Evolutionary conservation across 1,140 invertebrate genomes (phyloP).

Genomic region (Tyrophagus putrescentiae): DNA sequence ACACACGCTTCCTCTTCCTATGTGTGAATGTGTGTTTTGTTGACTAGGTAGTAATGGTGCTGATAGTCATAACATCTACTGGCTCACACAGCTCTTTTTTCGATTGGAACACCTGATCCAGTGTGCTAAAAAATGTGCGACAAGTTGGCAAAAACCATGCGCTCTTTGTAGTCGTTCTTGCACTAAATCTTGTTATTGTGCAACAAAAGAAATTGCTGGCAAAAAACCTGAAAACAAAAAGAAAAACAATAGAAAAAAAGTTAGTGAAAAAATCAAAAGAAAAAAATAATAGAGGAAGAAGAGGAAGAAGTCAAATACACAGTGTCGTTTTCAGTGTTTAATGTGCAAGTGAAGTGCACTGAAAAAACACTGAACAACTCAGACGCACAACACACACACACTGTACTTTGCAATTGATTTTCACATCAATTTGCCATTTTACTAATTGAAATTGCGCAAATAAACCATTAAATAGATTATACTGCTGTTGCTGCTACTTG

Average conservation of each 20-base stretch:
- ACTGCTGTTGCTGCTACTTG: too few relatives aligned
- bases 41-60: too few relatives aligned
- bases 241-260: constrained; percentile 6
- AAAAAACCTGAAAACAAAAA: constrained; percentile 1
- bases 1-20: too few relatives aligned
- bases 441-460: too few relatives aligned
- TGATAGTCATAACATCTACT: neutral
- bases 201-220: constrained; percentile 71
- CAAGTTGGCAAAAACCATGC: constrained; percentile 56
- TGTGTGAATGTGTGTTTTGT: too few relatives aligned
- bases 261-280: neutral
- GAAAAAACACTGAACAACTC: too few relatives aligned
- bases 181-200: constrained; percentile 86
- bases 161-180: constrained; percentile 82
- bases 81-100: constrained; percentile 1
- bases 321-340: too few relatives aligned
- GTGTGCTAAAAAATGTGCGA: constrained; percentile 1
- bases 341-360: too few relatives aligned
- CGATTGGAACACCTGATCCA: neutral
- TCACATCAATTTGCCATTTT: too few relatives aligned
- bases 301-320: neutral
- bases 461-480: too few relatives aligned
- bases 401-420: too few relatives aligned
- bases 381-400: too few relatives aligned
- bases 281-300: neutral